phyloP scores from a whole-genome alignment of 2,888 invertebrate genomes.

The Melanchra persicariae region DNA sequence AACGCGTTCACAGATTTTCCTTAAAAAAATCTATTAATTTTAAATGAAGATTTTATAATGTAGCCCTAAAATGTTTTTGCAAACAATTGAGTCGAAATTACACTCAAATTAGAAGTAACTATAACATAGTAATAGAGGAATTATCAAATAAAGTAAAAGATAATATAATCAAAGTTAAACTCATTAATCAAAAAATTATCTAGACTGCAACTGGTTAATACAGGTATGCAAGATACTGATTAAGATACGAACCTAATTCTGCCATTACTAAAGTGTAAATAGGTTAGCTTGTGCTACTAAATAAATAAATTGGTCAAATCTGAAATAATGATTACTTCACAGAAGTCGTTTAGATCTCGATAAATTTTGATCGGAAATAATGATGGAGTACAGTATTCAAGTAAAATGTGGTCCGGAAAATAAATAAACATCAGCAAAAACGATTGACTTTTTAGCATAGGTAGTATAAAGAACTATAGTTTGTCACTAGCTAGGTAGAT shows the following conservation, averaged over 20 bases:
- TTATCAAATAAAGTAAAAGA: neutral
- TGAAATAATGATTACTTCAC: no score
- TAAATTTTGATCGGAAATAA: no score
- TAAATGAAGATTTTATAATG: neutral
- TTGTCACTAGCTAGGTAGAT: neutral
- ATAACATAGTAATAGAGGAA: neutral
- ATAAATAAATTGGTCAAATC: no score
- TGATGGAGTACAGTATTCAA: no score
- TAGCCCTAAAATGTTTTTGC: neutral
- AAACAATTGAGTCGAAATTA: neutral
- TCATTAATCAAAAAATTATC: conserved; percentile 19
- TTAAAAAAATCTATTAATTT: no score
- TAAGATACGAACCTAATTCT: neutral
- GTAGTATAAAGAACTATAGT: no score
- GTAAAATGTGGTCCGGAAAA: no score
- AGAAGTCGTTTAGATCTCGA: no score
- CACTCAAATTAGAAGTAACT: neutral
- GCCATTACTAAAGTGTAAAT: neutral
- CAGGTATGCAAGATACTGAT: conserved; percentile 4
- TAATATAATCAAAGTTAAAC: neutral
- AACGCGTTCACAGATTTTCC: no score
- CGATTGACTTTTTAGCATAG: no score
- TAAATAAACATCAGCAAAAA: no score
- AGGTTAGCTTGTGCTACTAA: neutral
- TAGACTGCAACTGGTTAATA: conserved; percentile 1